Conservation (phyloP, 2,113 vertebrate genomes). For the Chinchilla lanigera region DNA sequence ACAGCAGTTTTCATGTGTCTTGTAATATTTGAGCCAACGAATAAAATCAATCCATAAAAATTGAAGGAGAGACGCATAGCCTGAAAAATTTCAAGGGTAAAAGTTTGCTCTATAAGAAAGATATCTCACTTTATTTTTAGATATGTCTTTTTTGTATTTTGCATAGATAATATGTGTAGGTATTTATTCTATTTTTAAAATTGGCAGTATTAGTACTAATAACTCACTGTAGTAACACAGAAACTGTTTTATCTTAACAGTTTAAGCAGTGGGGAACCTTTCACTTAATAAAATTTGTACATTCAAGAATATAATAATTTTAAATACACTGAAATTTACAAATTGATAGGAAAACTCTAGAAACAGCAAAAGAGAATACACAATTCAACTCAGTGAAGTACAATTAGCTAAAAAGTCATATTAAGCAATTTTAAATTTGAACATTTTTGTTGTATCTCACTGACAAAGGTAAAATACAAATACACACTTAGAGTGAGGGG, state of each 20-base stretch:
- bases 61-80: not conserved
- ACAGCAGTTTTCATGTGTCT: not conserved
- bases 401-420: not conserved
- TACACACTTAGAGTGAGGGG: not conserved
- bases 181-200: not conserved
- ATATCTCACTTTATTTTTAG: not conserved
- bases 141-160: not conserved
- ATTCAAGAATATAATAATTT: slow-evolving; percentile 2
- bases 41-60: slow-evolving; percentile 24
- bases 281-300: not conserved
- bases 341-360: not conserved
- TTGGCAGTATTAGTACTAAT: not conserved
- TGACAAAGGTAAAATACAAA: not conserved
- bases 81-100: slow-evolving; percentile 31
- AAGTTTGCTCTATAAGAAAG: not conserved
- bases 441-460: not conserved
- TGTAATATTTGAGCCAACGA: not conserved
- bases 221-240: slow-evolving; percentile 12
- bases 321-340: not conserved
- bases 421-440: slow-evolving; percentile 24
- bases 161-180: not conserved
- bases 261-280: not conserved
- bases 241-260: not conserved
- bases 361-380: not conserved
- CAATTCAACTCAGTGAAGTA: not conserved